Base-by-base conservation (phyloP, 2,797 vertebrate species). In the Garrulus glandarius region DNA sequence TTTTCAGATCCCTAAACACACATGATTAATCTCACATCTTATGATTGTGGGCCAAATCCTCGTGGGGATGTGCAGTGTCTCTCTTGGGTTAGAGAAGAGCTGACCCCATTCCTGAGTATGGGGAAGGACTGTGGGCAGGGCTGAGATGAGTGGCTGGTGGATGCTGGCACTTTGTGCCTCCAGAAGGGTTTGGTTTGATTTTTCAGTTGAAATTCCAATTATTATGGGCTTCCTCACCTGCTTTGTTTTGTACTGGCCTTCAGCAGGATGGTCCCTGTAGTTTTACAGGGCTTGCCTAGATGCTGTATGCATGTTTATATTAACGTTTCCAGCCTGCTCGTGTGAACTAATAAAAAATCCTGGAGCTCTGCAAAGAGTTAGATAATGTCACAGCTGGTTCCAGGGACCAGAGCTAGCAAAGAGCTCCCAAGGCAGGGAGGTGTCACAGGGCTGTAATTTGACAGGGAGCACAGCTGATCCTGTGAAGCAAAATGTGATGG, bases 141-240 rank as follows among this genome's bases (percentile, higher is more conserved):
- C 2, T 53, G 55, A 27, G 70, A 6, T 23, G 80, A 20, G 57
- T 17, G 11, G 4, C 34, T 65, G 68, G 24, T n/a, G 36, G 27
- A 6, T 76, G 52, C 63, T 69, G 47, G 36, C 14, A 60, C 24
- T 9, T 26, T 55, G 29, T 69, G n/a, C 47, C 39, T 80, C 72
- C 52, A 34, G 57, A 32, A 84, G 61, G 46, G 13, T 34, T 93
- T 37, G 74, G 5, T 71, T 22, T 70, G 52, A 64, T 68, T 86
- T 37, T 37, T 59, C 18, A 11, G 17, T 43, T 86, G 71, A 63
- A 76, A 83, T 79, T 20, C 10, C 1, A 17, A 4, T 32, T 76
- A 5, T 37, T 74, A 5, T 1, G 26, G 44, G 20, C 39, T 80
- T 59, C 13, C 19, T 13, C 1, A 0, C 21, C 11, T 64, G 43